Conservation (phyloP, 2,113 vertebrate genomes). For the Ovis canadensis region DNA sequence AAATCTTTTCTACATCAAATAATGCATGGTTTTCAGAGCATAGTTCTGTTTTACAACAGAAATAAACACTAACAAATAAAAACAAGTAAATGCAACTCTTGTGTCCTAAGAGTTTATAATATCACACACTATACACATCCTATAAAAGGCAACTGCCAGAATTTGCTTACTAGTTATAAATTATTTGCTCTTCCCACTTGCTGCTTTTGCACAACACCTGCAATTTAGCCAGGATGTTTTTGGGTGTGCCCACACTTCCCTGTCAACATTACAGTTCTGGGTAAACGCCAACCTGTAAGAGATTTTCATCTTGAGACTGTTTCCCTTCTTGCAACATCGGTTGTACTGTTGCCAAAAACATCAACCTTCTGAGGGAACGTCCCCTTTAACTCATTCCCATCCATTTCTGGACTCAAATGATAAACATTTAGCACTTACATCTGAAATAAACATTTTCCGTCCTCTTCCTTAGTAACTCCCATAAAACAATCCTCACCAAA, state of each 20-base stretch:
- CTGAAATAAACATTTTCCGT: not conserved
- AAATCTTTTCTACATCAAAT: not conserved
- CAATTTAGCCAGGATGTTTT: slow-evolving; percentile 71
- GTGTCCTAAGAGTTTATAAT: not conserved
- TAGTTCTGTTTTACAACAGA: not conserved
- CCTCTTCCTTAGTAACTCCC: not conserved
- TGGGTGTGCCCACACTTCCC: slow-evolving; percentile 69
- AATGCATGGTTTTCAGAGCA: not conserved
- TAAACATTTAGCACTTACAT: slow-evolving; percentile 44
- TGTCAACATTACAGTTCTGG: slow-evolving; percentile 71
- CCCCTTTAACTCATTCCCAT: slow-evolving; percentile 66
- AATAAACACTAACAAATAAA: not conserved
- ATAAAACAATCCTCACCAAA: not conserved
- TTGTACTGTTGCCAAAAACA: slow-evolving; percentile 76
- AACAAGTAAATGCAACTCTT: not conserved
- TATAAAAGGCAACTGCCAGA: not conserved
- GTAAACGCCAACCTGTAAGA: slow-evolving; percentile 72
- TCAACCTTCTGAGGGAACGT: slow-evolving; percentile 68
- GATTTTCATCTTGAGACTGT: slow-evolving; percentile 76
- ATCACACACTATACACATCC: not conserved
- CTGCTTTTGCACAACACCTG: slow-evolving; percentile 73
- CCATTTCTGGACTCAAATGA: slow-evolving; percentile 70
- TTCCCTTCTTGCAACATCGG: slow-evolving; percentile 78
- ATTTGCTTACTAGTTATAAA: slow-evolving; percentile 36
- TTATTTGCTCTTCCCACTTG: slow-evolving; percentile 52